Evolutionary conservation across 2,113 vertebrate species (phyloP).

Genomic region (Pandion haliaetus): DNA sequence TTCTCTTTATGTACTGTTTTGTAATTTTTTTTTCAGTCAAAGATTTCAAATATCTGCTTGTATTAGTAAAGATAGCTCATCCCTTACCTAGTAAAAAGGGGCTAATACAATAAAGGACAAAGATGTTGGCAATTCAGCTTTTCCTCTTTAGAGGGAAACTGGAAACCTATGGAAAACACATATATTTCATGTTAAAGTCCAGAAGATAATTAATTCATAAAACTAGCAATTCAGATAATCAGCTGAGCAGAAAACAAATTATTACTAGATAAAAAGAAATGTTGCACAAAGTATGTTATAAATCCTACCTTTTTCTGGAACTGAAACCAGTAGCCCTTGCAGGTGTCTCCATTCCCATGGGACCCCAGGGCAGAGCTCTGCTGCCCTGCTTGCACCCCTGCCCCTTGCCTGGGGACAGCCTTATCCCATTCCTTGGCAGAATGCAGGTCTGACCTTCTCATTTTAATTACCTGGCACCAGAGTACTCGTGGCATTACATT

Average conservation of each 20-base stretch:
- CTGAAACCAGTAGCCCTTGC: not conserved
- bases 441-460: not conserved
- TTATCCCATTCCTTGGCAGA: not conserved
- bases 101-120: not conserved
- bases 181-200: not conserved
- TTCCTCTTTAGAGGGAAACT: not conserved
- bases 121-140: not conserved
- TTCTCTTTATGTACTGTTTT: not conserved
- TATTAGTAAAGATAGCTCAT: not conserved
- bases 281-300: not conserved
- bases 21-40: not conserved
- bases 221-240: not conserved
- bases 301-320: not conserved
- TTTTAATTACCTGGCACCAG: not conserved
- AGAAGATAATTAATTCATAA: not conserved
- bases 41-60: not conserved
- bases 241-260: not conserved
- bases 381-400: not conserved
- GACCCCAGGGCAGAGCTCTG: not conserved
- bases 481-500: accelerated
- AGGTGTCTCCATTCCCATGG: not conserved
- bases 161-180: not conserved
- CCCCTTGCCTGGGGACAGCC: not conserved
- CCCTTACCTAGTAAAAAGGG: not conserved
- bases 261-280: not conserved